Base-by-base conservation (phyloP, 2,888 invertebrate species). In the Antheraea yamamai region DNA sequence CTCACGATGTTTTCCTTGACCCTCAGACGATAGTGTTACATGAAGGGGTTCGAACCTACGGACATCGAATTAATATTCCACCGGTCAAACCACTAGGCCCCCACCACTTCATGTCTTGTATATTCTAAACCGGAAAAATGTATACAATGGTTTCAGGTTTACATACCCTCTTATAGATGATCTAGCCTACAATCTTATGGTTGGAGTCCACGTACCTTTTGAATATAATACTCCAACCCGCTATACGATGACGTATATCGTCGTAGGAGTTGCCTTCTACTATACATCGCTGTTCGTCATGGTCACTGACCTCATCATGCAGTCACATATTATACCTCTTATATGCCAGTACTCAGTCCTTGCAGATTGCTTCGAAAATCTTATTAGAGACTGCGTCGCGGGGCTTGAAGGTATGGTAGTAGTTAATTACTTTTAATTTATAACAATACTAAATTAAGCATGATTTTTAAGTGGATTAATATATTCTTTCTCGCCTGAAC, bases 331-430 rank as follows among this genome's bases (percentile, higher is more conserved):
- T 55, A 84, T 91, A 78, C 87, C 90, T 16, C 78, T 92, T 30
- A 83, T 91, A 14, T 93, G 93, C 75, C 93, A 92, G 76, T 89
- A 88, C 61, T 78, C 84, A 0, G 86, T 93, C 0, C 86, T 94
- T 0, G 86, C 85, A 0, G 87, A 93, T 76, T 92, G 92, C 78
- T 92, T 93, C 51, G 84, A 85, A 76, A 91, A 91, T 77, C 83
- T 92, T 12, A 76, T 89, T 47, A 77, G 77, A 3, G 93, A 93
- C 73, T 91, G 91, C 77, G 76, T 75, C 73, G 73, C 47, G 12
- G 81, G 81, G 61, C 81, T 82, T 72, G 78, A 82, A 81, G 85
- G 90, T 89, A 16, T 16, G 47, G 12, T 47, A 47, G 12, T 30
- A 14, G 10, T 14, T 66, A 4, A 4, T 30, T 66, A 12, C 16